Evolutionary conservation across 2,113 vertebrate genomes (phyloP), one percentile per base, ranked within the genome.

Genomic region (Panthera uncia): DNA sequence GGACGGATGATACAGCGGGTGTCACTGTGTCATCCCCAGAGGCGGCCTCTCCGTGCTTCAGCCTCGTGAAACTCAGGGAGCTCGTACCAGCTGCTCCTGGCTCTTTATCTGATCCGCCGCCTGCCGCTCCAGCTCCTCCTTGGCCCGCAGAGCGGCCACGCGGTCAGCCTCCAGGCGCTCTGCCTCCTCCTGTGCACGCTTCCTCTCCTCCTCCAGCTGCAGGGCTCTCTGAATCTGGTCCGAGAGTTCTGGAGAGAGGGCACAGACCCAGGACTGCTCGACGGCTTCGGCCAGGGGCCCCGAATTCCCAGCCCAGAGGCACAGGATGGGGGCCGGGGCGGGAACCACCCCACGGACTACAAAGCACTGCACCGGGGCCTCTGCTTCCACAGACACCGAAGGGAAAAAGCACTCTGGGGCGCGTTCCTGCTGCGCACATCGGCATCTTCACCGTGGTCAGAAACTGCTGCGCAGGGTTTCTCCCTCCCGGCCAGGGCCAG

Each of bases 21-120:
- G 97, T 93, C 63, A 14, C 84, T 41, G 48, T 66, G 55, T 25
- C 27, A 1, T 38, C 36, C 94, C 94, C 71, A 29, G 74, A 21
- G 91, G 73, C 79, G 38, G 41, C 71, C 86, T 65, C 91, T 97
- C 93, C 38, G 93, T 97, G 93, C 97, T 93, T 95, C 89, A 95
- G 96, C 91, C 85, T 7, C 73, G 4, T 27, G 93, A 66, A 74
- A 74, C 94, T 23, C 92, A 3, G 93, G 63, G 31, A 29, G 4
- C 91, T 88, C 99, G 98, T 98, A 99, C 99, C 99, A 99, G 99
- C 98, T 99, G 99, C 97, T 99, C 99, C 98, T 99, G 99, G 98
- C 98, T 99, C 99, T 99, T 99, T 16, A 99, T 99, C 98, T 99
- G 99, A 98, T 99, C 99, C 96, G 98, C 99, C 1, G 99, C 99